Percentiles rank a stretch among this genome's conserved stretches.
Conservation (phyloP, 2,888 invertebrate genomes). For the Zygogramma bicolorata region DNA sequence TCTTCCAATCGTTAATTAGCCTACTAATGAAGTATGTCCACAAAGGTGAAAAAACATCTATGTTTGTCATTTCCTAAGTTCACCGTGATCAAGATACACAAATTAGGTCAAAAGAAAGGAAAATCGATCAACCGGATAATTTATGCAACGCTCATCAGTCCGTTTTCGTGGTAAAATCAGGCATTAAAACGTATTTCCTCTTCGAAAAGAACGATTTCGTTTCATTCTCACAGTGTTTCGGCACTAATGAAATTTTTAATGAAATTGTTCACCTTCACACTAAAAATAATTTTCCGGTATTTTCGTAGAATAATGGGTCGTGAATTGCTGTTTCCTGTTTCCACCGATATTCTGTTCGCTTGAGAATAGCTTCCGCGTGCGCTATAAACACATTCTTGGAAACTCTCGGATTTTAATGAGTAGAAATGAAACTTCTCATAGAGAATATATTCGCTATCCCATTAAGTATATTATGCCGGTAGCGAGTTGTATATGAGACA, state of each 20-base stretch:
- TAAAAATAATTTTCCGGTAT: conserved; percentile 27
- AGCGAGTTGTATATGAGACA: too few species aligned
- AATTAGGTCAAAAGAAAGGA: conserved; percentile 5
- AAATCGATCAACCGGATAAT: conserved; percentile 34
- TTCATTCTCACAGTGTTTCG: conserved; percentile 19
- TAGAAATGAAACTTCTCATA: too few species aligned
- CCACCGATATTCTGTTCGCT: background rate
- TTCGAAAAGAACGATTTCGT: conserved; percentile 20
- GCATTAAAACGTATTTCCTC: conserved; percentile 35
- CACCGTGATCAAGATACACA: too few species aligned
- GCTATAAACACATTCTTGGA: too few species aligned
- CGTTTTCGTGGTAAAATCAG: conserved; percentile 26
- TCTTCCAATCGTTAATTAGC: too few species aligned
- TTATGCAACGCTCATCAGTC: conserved; percentile 37
- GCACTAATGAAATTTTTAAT: conserved; percentile 30
- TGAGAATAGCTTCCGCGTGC: background rate
- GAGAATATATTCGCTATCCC: too few species aligned
- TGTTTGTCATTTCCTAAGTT: too few species aligned
- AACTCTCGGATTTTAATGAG: too few species aligned
- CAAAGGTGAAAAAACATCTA: too few species aligned
- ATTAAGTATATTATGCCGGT: too few species aligned
- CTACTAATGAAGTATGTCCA: too few species aligned
- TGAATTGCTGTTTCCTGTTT: background rate
- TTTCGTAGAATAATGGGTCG: conserved; percentile 20
- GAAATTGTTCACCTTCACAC: conserved; percentile 12